Base-by-base conservation (phyloP, 1,140 invertebrate genomes). In the Drosophila guanche region DNA sequence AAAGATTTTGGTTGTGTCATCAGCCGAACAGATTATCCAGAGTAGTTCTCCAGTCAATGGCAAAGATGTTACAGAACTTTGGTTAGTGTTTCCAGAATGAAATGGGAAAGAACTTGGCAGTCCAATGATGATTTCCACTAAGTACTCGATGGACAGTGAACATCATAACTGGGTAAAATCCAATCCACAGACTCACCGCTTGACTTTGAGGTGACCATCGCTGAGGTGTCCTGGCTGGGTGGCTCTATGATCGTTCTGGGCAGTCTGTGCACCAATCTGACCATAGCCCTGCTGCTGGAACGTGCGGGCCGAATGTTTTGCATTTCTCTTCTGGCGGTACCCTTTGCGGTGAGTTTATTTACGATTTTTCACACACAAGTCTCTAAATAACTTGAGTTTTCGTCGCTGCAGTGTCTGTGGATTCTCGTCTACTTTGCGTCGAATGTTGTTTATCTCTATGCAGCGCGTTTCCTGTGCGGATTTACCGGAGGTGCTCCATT, bases 271-370 rank as follows among this genome's bases (percentile, higher is more conserved):
- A 79, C 90, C 25, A 88, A 89, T 62, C 29, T 92, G 20, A 33
- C 83, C 0, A 89, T 91, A 46, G 91, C 91, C 20, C 67, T 80
- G 22, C 55, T 89, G 1, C 42, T 91, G 8, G 90, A 92, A 52
- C 89, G 71, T 20, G 72, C 92, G 33, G 92, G 92, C 5, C 74
- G 92, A 65, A 93, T 92, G 66, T 90, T 79, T 20, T 84, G 92
- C 7, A 83, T 92, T 2, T 74, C 92, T 37, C 16, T 89, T 0
- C 59, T 91, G 22, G 78, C 83, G 0, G 22, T 90, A 4, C 92
- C 92, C 3, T 89, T 91, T 55, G 68, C 92, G 6, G 72, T 92
- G 55, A 88, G 80, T 70, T 56, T 12, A 12, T 1, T 37, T 3
- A 1, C 0, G 16, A n/a, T 23, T 5, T 42, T 4, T 0, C 1